A percentile compares a stretch with the other conserved stretches of the same genome.
Evolutionary conservation across 2,113 vertebrate genomes (phyloP).

Genomic region (Noturus placidus): DNA sequence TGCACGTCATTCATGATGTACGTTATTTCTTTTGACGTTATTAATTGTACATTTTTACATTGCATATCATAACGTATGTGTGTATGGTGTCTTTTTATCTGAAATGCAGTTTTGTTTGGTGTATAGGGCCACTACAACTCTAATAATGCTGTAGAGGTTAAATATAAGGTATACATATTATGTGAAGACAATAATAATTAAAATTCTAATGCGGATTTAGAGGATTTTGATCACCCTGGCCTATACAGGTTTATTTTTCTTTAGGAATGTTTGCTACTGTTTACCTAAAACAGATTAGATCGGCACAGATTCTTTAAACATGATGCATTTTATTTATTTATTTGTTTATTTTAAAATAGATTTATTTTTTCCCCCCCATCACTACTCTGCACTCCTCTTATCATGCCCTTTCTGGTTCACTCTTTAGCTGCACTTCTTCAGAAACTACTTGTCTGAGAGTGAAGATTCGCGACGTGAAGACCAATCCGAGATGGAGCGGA

Average conservation of each 20-base stretch:
- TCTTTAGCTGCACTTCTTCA: slow-evolving; percentile 84
- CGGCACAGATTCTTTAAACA: not conserved
- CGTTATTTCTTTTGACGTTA: not conserved
- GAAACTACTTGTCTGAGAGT: slow-evolving; percentile 78
- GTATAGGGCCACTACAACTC: not conserved
- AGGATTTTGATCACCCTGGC: not conserved
- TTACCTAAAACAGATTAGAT: not conserved
- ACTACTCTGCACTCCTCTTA: not conserved
- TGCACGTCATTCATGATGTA: not conserved
- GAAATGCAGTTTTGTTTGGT: not conserved
- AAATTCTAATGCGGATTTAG: not conserved
- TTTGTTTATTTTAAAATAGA: not conserved
- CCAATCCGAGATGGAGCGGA: slow-evolving; percentile 71
- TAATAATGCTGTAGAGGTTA: not conserved
- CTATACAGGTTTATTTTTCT: too few species aligned
- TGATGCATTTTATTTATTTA: not conserved
- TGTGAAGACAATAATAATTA: not conserved
- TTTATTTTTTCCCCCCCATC: not conserved
- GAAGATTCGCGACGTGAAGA: slow-evolving; percentile 58
- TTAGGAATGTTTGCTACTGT: not conserved
- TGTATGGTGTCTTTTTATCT: not conserved
- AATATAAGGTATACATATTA: not conserved
- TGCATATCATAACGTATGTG: not conserved
- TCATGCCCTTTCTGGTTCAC: not conserved
- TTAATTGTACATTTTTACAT: not conserved